Evolutionary conservation across 1,140 invertebrate genomes (phyloP), one percentile per base, ranked within the genome.

Genomic region (Brachionus rotundiformis): DNA sequence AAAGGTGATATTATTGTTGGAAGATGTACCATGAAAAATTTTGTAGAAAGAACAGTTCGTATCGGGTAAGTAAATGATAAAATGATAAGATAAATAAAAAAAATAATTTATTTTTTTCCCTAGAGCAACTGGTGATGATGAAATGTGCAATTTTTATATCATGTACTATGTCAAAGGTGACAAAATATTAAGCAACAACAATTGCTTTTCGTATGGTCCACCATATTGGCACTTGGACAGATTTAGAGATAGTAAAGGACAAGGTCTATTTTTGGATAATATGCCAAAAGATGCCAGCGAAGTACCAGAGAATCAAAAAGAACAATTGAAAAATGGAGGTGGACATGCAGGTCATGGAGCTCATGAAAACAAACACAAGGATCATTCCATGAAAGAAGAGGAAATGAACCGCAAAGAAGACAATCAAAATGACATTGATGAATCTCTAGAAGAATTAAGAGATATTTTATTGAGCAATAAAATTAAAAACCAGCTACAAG

Each of bases 21-120:
- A 29, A 10, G 63, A 41, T 83, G 83, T 71, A 83, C 82, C 11
- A 83, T 83, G 82, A 39, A 73, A 19, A 83, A 81, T 65, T 41
- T 29, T 54, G 41, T 77, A 27, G 44, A 71, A 19, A 49, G 29
- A n/a, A 44, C 31, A 19, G 63, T 71, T 16, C 29, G 23, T 3
- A 54, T 83, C 25, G 83, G 83, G 79, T 75, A 81, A 44, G 10
- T 44, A 25, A 27, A 31, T 23, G 2, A 19, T n/a, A n/a, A n/a
- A n/a, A n/a, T n/a, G 11, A 31, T 33, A 39, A 81, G 11, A 3
- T 33, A 7, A 23, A 61, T 10, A 23, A 25, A n/a, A 39, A 1
- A 23, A 39, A 23, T 2, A 11, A 0, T 4, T 25, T 16, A 25
- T 0, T 27, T 77, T 49, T 16, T 16, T n/a, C 10, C 44, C 13